These are phyloP conservation scores for Stratiolaelaps scimitus DNA, from an alignment of 1,140 invertebrate species.

Conservation along the genomic window DNA sequence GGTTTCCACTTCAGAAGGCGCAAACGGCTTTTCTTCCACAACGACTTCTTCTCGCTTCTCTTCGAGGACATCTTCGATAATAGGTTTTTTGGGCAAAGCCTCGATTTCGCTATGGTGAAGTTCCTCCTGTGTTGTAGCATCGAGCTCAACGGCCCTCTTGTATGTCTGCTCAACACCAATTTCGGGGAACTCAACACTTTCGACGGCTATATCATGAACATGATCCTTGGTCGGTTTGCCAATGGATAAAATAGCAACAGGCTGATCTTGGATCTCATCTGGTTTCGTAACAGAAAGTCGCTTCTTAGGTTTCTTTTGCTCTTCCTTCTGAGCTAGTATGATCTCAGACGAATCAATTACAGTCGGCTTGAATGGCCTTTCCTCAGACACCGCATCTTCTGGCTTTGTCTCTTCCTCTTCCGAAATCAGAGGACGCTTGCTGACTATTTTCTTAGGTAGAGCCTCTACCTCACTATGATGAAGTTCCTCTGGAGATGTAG, in stretches of 20 bases:
- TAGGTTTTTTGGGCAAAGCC: neutral
- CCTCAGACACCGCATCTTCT: neutral
- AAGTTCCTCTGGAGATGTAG: neutral
- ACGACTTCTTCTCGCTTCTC: neutral
- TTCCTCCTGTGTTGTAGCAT: neutral
- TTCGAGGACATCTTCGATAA: neutral
- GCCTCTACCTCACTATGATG: neutral
- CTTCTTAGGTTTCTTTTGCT: neutral
- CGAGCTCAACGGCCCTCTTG: neutral
- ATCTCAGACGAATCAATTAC: neutral
- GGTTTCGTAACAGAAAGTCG: neutral
- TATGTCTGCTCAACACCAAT: neutral
- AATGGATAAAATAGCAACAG: neutral
- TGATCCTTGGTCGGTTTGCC: neutral
- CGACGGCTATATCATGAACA: neutral
- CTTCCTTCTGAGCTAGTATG: neutral
- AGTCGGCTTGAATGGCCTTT: neutral
- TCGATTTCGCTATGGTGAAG: conserved; percentile 4
- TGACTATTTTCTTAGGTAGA: neutral
- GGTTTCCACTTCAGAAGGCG: neutral
- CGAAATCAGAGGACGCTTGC: neutral
- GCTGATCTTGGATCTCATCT: neutral
- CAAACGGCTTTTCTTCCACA: conserved; percentile 3
- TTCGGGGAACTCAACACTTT: neutral
- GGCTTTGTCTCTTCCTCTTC: neutral